A percentile compares a stretch with the other conserved stretches of the same genome.
phyloP scores from a whole-genome alignment of 2,888 invertebrate species.

The Trimorus sp. region DNA sequence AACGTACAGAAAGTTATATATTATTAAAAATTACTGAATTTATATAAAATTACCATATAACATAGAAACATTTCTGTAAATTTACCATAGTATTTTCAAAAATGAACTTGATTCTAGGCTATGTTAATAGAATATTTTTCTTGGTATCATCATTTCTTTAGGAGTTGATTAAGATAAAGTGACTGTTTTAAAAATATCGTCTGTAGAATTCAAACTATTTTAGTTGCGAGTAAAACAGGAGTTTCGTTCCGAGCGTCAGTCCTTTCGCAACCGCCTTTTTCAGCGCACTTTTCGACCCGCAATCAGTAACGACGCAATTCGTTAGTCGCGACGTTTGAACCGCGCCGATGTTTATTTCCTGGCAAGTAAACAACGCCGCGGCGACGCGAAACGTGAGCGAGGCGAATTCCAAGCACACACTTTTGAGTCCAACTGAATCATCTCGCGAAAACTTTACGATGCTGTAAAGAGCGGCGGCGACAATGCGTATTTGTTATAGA shows the following conservation, averaged over 20 bases:
- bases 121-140: too few relatives aligned
- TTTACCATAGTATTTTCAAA: too few relatives aligned
- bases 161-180: too few relatives aligned
- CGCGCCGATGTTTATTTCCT: constrained; percentile 50
- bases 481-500: constrained; percentile 44
- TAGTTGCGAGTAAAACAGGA: too few relatives aligned
- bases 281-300: background rate
- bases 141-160: background rate
- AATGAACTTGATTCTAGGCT: too few relatives aligned
- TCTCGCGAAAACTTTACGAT: constrained; percentile 61
- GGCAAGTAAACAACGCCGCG: constrained; percentile 48
- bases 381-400: constrained; percentile 63
- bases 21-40: too few relatives aligned
- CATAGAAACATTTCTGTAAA: too few relatives aligned
- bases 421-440: constrained; percentile 47
- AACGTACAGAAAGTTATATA: too few relatives aligned
- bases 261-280: background rate
- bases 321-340: constrained; percentile 34
- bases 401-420: constrained; percentile 55
- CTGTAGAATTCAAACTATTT: too few relatives aligned
- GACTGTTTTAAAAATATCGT: too few relatives aligned
- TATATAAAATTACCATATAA: too few relatives aligned
- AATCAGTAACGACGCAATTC: constrained; percentile 31
- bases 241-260: background rate
- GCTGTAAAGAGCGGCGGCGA: constrained; percentile 38